Conservation (phyloP, 2,797 vertebrate species). For the Catharus ustulatus region DNA sequence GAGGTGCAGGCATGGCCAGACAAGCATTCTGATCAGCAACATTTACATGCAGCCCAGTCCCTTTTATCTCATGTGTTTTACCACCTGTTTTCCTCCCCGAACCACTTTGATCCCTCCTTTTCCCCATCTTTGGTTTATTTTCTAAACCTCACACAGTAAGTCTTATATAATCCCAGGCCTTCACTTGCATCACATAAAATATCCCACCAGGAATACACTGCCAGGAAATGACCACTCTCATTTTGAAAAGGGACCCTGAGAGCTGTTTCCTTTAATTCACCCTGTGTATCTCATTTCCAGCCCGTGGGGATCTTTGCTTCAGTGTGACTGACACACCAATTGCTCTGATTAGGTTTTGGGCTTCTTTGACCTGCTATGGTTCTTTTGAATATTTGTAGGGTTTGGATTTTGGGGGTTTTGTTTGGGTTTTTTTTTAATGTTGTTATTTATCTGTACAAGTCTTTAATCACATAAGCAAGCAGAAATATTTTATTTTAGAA, state of each 20-base stretch:
- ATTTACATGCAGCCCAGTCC: not conserved
- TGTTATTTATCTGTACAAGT: not conserved
- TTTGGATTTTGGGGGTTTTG: accelerated
- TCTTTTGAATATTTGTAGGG: not conserved
- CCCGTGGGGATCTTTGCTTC: not conserved
- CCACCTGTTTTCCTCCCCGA: not conserved
- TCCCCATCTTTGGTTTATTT: not conserved
- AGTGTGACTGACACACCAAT: not conserved
- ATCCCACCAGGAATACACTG: not conserved
- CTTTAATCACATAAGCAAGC: not conserved
- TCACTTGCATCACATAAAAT: not conserved
- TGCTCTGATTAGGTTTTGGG: not conserved
- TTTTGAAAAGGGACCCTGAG: not conserved
- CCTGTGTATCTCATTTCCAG: not conserved
- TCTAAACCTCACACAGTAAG: not conserved
- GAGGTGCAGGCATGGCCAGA: not conserved
- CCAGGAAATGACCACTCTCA: not conserved
- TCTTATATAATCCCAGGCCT: not conserved
- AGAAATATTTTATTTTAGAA: not conserved
- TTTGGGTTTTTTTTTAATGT: not conserved
- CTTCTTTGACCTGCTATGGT: not conserved
- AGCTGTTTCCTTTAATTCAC: not conserved
- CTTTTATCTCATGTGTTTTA: not conserved
- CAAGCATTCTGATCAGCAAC: not conserved
- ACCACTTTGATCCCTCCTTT: not conserved